Evolutionary conservation across 2,113 vertebrate genomes (phyloP).

Genomic region (Pseudorasbora parva): DNA sequence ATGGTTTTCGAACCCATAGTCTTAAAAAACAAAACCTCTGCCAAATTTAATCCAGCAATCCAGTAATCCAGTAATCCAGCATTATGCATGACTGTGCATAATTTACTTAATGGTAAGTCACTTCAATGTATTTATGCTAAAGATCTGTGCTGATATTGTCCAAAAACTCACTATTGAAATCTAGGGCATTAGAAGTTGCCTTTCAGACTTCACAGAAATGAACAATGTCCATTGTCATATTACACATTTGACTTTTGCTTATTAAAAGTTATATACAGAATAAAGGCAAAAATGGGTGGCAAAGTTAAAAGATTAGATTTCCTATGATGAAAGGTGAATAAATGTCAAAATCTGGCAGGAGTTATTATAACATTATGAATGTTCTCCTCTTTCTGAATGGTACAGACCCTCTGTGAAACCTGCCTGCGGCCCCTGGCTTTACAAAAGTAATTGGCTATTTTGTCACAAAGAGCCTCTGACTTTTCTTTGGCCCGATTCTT

Average conservation of each 20-base stretch:
- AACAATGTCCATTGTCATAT: not conserved
- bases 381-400: not conserved
- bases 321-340: constrained; percentile 18
- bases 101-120: no score
- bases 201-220: not conserved
- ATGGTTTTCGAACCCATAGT: no score
- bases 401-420: not conserved
- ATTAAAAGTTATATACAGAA: not conserved
- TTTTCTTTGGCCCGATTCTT: not conserved
- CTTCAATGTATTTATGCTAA: no score
- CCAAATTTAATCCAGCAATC: no score
- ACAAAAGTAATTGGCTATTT: constrained; percentile 37
- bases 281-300: not conserved
- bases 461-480: constrained; percentile 19
- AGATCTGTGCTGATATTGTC: no score
- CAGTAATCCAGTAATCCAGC: not conserved
- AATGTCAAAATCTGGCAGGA: constrained; percentile 12
- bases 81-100: not conserved
- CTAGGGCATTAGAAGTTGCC: not conserved
- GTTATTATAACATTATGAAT: constrained; percentile 23
- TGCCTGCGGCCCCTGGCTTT: not conserved
- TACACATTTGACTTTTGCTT: not conserved
- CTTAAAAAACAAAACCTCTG: not conserved
- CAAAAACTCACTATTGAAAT: not conserved
- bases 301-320: constrained; percentile 17